These are phyloP conservation scores for Hippoglossus hippoglossus DNA, from an alignment of 2,797 vertebrate species.

Conservation along the genomic window DNA sequence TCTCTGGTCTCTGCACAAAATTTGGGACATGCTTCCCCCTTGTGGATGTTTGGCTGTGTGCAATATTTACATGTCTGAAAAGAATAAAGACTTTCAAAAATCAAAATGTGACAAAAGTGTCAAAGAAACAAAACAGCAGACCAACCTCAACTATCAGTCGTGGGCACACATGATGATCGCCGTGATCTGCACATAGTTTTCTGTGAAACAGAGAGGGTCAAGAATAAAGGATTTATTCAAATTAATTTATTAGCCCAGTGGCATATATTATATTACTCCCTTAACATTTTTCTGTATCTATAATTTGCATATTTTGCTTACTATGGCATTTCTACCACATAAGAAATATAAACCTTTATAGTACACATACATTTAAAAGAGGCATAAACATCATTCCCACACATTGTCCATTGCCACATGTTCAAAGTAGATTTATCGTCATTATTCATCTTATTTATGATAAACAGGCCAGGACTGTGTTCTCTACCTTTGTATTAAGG, in stretches of 20 bases:
- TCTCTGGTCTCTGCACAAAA: constrained; percentile 29
- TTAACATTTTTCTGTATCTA: not conserved
- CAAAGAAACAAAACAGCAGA: constrained; percentile 33
- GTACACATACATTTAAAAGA: not conserved
- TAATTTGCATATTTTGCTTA: too few species aligned
- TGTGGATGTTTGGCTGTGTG: constrained; percentile 56
- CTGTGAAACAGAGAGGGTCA: constrained; percentile 48
- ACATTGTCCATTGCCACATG: not conserved
- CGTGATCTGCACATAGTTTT: constrained; percentile 84
- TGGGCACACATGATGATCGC: constrained; percentile 79
- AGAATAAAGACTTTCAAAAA: not conserved
- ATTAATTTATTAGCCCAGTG: not conserved
- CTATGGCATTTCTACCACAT: too few species aligned
- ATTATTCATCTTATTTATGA: not conserved
- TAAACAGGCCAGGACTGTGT: not conserved
- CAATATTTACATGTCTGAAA: not conserved
- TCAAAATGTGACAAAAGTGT: not conserved
- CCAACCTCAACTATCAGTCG: constrained; percentile 86
- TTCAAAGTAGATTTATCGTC: not conserved
- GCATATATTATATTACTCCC: not conserved
- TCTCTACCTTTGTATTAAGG: constrained; percentile 86
- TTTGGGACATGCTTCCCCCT: constrained; percentile 72
- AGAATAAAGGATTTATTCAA: not conserved
- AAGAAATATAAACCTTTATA: too few species aligned
- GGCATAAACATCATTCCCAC: not conserved